Percentiles rank a stretch among this genome's conserved stretches.
phyloP scores from a whole-genome alignment of 2,113 vertebrate genomes.

The Peromyscus californicus region DNA sequence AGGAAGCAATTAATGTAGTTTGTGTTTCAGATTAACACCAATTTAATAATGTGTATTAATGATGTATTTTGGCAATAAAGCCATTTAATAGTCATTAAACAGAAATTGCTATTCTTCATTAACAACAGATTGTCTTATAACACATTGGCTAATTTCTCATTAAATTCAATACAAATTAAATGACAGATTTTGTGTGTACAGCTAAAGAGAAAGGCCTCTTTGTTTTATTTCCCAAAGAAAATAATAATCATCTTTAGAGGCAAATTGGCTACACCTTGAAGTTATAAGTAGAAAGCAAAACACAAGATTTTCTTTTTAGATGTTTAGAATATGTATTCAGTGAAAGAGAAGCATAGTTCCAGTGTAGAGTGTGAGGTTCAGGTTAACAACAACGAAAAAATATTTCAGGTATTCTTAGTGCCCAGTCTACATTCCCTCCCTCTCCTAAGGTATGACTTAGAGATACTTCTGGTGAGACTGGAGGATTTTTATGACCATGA shows the following conservation, averaged over 20 bases:
- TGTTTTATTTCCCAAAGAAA: constrained; percentile 61
- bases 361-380: neutral
- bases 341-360: neutral
- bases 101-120: constrained; percentile 59
- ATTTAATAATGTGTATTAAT: constrained; percentile 70
- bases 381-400: neutral
- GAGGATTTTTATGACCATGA: neutral
- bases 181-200: constrained; percentile 37
- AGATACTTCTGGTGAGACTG: neutral
- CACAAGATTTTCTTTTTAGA: neutral
- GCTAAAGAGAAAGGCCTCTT: neutral
- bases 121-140: constrained; percentile 54
- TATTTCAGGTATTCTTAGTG: neutral
- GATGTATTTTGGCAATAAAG: constrained; percentile 71
- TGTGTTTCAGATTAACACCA: constrained; percentile 54
- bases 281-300: constrained; percentile 55
- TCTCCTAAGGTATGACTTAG: neutral
- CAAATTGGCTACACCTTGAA: neutral
- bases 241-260: constrained; percentile 37
- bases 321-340: constrained; percentile 43
- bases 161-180: constrained; percentile 71
- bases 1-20: constrained; percentile 40
- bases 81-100: constrained; percentile 75
- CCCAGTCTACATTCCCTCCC: fast-evolving
- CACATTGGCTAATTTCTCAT: constrained; percentile 63